Evolutionary conservation across 2,797 vertebrate species (phyloP).

Genomic region (Tenualosa ilisha): DNA sequence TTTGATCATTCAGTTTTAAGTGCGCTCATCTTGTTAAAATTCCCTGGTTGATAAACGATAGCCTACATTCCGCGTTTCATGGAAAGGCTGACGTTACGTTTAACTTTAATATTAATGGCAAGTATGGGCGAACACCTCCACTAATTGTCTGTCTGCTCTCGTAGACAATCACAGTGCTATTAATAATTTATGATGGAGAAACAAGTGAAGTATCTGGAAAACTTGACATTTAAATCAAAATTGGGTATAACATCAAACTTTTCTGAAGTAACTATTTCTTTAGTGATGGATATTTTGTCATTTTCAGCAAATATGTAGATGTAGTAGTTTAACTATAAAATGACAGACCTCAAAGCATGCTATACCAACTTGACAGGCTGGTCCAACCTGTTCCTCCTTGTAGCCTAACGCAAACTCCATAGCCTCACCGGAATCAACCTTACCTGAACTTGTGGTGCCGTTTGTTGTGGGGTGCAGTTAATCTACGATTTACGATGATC

Average conservation of each 20-base stretch:
- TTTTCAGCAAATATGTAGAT: too few relatives aligned
- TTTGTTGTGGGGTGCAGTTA: too few relatives aligned
- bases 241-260: too few relatives aligned
- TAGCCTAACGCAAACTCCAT: not conserved
- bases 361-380: not conserved
- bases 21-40: not conserved
- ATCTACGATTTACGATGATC: too few relatives aligned
- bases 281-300: not conserved
- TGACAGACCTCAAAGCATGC: not conserved
- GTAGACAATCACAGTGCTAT: not conserved
- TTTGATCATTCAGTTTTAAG: not conserved
- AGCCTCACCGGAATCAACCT: too few relatives aligned
- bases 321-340: not conserved
- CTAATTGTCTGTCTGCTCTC: not conserved
- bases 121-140: not conserved
- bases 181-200: constrained; percentile 4
- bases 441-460: too few relatives aligned
- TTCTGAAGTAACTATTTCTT: too few relatives aligned
- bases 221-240: too few relatives aligned
- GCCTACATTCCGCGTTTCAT: too few relatives aligned
- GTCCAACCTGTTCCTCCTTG: not conserved
- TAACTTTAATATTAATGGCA: not conserved
- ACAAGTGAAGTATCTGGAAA: not conserved
- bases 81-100: not conserved
- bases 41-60: too few relatives aligned